phyloP scores from a whole-genome alignment of 2,113 vertebrate genomes.

The Malurus melanocephalus region DNA sequence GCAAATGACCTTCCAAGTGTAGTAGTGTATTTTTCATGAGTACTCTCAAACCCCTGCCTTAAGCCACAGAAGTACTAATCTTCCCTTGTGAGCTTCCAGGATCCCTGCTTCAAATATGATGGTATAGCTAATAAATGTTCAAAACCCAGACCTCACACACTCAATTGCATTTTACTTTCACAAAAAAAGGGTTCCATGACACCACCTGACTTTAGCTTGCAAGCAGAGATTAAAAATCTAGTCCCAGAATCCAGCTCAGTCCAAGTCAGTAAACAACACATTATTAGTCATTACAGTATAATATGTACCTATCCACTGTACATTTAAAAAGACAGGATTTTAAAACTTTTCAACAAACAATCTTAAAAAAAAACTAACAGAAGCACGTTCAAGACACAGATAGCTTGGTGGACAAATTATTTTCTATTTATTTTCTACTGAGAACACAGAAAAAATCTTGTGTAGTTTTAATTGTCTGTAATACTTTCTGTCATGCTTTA shows the following conservation, averaged over 20 bases:
- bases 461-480: not conserved
- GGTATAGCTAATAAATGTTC: not conserved
- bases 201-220: not conserved
- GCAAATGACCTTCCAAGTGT: not conserved
- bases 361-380: not conserved
- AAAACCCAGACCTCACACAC: not conserved
- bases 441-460: not conserved
- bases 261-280: not conserved
- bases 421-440: not conserved
- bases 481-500: not conserved
- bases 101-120: not conserved
- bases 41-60: not conserved
- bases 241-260: not conserved
- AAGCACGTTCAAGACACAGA: not conserved
- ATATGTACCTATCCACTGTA: not conserved
- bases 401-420: not conserved
- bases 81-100: not conserved
- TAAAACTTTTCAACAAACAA: not conserved
- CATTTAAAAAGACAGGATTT: not conserved
- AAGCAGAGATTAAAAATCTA: not conserved
- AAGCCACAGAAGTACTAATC: not conserved
- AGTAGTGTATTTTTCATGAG: not conserved
- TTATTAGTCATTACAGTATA: not conserved
- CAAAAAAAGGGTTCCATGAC: not conserved
- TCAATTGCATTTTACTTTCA: not conserved